Conservation (phyloP, 2,113 vertebrate species). For the Noturus placidus region DNA sequence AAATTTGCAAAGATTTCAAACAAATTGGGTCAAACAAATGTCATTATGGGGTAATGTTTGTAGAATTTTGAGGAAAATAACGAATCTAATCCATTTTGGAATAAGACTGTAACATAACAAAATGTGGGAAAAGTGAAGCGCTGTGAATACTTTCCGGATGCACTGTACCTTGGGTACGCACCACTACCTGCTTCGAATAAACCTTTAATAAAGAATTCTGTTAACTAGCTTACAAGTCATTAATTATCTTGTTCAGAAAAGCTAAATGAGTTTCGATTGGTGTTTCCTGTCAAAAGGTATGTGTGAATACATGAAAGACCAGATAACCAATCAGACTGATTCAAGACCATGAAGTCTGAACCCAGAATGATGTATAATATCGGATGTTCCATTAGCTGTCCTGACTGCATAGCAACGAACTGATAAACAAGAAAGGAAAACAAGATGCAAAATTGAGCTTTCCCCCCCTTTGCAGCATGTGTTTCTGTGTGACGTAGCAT, state of each 20-base stretch:
- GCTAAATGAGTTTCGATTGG: not conserved
- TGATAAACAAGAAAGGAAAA: too few species aligned
- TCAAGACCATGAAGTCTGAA: not conserved
- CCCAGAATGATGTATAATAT: not conserved
- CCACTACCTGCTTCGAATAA: not conserved
- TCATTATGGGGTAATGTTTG: too few species aligned
- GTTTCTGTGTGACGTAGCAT: not conserved
- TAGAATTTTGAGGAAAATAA: too few species aligned
- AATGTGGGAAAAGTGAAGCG: too few species aligned
- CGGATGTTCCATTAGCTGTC: not conserved
- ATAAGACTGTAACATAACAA: too few species aligned
- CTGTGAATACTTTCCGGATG: too few species aligned
- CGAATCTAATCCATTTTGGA: too few species aligned
- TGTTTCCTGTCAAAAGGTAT: not conserved
- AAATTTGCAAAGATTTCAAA: too few species aligned
- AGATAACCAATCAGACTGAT: too few species aligned
- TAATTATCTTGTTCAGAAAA: not conserved
- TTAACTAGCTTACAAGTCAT: not conserved
- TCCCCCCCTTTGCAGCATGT: not conserved
- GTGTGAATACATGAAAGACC: not conserved
- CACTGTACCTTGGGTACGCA: not conserved
- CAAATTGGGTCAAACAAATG: too few species aligned
- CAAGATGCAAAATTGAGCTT: not conserved
- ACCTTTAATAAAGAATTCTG: not conserved
- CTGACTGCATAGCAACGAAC: not conserved